phyloP scores from a whole-genome alignment of 2,888 invertebrate genomes.

The Stenoptilia bipunctidactyla region DNA sequence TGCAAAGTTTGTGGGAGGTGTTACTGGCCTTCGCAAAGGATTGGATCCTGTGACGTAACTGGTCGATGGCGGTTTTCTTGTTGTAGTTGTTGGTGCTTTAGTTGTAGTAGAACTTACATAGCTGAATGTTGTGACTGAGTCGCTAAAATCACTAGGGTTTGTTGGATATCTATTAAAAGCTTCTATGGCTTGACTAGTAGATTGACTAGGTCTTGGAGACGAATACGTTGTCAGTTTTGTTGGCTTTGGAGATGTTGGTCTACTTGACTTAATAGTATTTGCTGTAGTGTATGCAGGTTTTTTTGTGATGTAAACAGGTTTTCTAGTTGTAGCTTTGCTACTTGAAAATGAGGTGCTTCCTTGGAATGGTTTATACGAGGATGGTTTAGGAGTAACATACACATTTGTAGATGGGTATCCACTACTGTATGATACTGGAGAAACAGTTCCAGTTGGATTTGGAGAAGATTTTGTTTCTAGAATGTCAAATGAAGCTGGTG shows the following conservation, averaged over 20 bases:
- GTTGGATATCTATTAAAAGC: slow-evolving; percentile 58
- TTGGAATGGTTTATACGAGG: slow-evolving; percentile 20
- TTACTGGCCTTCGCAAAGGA: slow-evolving; percentile 60
- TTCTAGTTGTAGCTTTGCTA: slow-evolving; percentile 28
- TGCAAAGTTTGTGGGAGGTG: slow-evolving; percentile 24
- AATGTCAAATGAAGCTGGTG: slow-evolving; percentile 31
- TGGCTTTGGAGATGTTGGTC: slow-evolving; percentile 18
- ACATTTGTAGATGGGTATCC: slow-evolving; percentile 48
- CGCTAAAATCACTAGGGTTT: slow-evolving; percentile 47
- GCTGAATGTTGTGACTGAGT: slow-evolving; percentile 48
- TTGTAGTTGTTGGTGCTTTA: slow-evolving; percentile 37
- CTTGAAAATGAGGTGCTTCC: slow-evolving; percentile 10
- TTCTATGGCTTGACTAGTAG: slow-evolving; percentile 58
- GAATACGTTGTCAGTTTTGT: slow-evolving; percentile 33
- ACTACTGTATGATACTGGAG: slow-evolving; percentile 39
- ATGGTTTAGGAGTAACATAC: slow-evolving; percentile 54
- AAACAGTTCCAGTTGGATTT: slow-evolving; percentile 28
- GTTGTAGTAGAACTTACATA: slow-evolving; percentile 48
- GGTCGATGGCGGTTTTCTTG: slow-evolving; percentile 49
- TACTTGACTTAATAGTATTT: slow-evolving; percentile 29
- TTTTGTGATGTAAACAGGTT: slow-evolving; percentile 24
- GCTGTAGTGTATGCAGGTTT: slow-evolving; percentile 33
- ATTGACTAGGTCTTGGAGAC: slow-evolving; percentile 48
- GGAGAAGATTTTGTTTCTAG: slow-evolving; percentile 57
- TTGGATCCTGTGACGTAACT: slow-evolving; percentile 59